These are phyloP conservation scores for Brachyhypopomus occidentalis DNA, from an alignment of 2,113 vertebrate species.

Conservation along the genomic window DNA sequence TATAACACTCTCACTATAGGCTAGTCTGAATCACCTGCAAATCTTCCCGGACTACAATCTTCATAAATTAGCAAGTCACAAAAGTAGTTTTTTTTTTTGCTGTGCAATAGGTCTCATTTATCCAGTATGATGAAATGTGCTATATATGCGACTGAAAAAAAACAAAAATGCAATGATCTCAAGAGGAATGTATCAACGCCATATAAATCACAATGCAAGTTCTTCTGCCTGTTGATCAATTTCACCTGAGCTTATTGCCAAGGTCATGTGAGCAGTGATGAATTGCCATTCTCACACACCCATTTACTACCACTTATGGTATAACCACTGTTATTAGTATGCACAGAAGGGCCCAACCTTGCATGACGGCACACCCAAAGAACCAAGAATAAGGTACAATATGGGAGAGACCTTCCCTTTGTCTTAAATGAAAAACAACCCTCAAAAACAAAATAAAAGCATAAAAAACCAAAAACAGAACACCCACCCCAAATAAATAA, in stretches of 20 bases:
- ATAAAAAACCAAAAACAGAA: no score
- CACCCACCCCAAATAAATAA: no score
- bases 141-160: not conserved
- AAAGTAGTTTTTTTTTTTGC: not conserved
- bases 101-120: not conserved
- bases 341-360: not conserved
- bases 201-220: constrained; percentile 2
- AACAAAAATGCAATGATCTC: not conserved
- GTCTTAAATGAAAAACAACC: no score
- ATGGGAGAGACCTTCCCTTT: not conserved
- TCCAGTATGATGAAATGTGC: not conserved
- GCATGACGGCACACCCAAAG: not conserved
- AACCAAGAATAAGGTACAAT: not conserved
- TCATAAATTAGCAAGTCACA: not conserved
- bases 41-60: not conserved
- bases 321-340: not conserved
- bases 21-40: not conserved
- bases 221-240: not conserved
- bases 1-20: not conserved
- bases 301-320: constrained; percentile 7
- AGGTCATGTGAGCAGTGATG: constrained; percentile 7
- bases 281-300: constrained; percentile 2
- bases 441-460: no score
- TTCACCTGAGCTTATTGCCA: not conserved
- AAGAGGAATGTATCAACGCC: not conserved